phyloP scores from a whole-genome alignment of 2,888 invertebrate species.

The Lasius fuliginosus region DNA sequence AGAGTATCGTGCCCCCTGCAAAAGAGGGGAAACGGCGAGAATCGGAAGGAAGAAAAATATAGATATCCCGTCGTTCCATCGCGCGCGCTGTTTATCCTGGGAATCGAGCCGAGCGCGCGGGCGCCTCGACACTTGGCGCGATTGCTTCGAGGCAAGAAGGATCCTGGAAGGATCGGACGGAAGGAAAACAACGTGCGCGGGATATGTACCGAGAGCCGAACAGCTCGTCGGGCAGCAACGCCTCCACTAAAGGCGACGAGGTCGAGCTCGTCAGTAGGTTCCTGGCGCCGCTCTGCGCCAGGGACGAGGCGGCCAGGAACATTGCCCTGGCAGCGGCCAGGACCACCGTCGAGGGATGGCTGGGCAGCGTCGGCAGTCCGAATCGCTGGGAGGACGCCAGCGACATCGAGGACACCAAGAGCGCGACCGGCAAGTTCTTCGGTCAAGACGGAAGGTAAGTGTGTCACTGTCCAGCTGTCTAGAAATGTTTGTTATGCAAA shows the following conservation, averaged over 20 bases:
- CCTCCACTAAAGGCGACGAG: conserved; percentile 84
- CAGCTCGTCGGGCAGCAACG: conserved; percentile 76
- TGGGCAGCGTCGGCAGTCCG: conserved; percentile 87
- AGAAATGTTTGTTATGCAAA: background rate
- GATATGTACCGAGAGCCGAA: conserved; percentile 81
- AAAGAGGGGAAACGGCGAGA: conserved; percentile 31
- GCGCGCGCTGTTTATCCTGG: conserved; percentile 44
- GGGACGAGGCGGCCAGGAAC: conserved; percentile 87
- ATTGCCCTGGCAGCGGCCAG: conserved; percentile 87
- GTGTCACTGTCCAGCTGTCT: background rate
- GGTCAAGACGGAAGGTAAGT: conserved; percentile 80
- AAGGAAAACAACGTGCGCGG: conserved; percentile 45
- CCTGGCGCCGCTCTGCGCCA: conserved; percentile 87
- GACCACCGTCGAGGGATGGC: conserved; percentile 87
- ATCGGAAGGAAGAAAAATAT: conserved; percentile 36
- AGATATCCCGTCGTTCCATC: conserved; percentile 42
- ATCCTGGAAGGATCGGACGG: conserved; percentile 41
- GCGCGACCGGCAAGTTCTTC: conserved; percentile 76
- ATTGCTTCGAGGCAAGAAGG: conserved; percentile 41
- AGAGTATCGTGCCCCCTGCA: background rate
- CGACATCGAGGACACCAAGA: conserved; percentile 78
- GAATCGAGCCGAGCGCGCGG: conserved; percentile 51
- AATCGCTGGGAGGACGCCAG: conserved; percentile 84
- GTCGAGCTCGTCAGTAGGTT: conserved; percentile 87
- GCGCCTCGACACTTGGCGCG: conserved; percentile 49